Evolutionary conservation across 2,888 invertebrate species (phyloP).

Genomic region (Pemphredon lugubris): DNA sequence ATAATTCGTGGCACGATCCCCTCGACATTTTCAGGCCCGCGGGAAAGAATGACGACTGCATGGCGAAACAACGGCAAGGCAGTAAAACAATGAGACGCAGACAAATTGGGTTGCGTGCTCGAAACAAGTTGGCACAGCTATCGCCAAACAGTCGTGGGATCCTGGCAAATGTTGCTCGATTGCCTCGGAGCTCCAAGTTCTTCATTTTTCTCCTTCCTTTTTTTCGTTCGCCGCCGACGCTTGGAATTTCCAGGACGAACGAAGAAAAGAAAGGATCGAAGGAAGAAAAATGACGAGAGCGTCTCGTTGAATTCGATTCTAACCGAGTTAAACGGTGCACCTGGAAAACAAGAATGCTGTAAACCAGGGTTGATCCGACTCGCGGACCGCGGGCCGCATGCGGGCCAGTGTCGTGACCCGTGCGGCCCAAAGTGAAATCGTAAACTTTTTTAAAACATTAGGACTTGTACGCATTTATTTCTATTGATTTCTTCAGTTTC

Average conservation of each 20-base stretch:
- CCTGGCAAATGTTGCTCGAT: slow-evolving; percentile 76
- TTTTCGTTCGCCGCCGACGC: slow-evolving; percentile 44
- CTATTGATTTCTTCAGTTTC: no score
- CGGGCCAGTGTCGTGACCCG: no score
- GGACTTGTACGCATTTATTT: no score
- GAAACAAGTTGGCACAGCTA: slow-evolving; percentile 81
- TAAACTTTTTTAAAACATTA: no score
- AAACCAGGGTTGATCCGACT: no score
- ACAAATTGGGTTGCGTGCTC: slow-evolving; percentile 80
- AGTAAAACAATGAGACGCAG: slow-evolving; percentile 79
- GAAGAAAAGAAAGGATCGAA: slow-evolving; percentile 18
- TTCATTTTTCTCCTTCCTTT: no score
- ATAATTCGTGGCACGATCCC: slow-evolving; percentile 55
- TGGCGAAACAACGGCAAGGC: slow-evolving; percentile 32
- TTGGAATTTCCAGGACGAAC: slow-evolving; percentile 22
- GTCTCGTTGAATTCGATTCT: slow-evolving; percentile 76
- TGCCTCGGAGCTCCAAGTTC: slow-evolving; percentile 58
- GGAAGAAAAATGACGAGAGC: slow-evolving; percentile 53
- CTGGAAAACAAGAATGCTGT: background rate
- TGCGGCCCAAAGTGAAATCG: no score
- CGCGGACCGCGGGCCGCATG: no score
- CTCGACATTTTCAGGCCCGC: slow-evolving; percentile 35
- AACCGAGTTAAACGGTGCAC: slow-evolving; percentile 77
- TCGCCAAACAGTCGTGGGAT: slow-evolving; percentile 80
- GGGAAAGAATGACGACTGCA: slow-evolving; percentile 29